Base-by-base conservation (phyloP, 2,113 vertebrate species). In the Chelonoidis abingdonii region DNA sequence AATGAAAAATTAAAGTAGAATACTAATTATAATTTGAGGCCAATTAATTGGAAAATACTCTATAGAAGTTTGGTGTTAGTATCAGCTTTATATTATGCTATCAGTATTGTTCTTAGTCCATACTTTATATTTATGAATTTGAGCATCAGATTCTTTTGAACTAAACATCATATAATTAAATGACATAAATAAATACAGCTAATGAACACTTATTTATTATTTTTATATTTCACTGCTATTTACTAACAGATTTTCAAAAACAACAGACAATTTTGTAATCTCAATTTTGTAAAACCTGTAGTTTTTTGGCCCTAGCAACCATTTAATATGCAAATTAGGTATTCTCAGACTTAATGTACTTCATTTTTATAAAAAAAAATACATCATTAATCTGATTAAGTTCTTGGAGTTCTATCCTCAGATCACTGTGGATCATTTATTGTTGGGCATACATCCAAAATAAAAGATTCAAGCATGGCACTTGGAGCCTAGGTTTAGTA, bases 301-400 rank as follows among this genome's bases (percentile, higher is more conserved):
- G 90, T 97, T 94, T 95, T 98, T 98, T 97, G 89, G 98, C 94
- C 97, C 93, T 98, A 98, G 98, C 98, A 98, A 98, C 98, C 96
- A 95, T 97, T 98, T 97, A 97, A 79, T 98, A 98, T 98, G 97
- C 96, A 98, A 98, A 98, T 98, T 98, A 98, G 98, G 97, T 97
- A 97, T 98, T 98, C 96, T 98, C 96, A 95, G 97, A 96, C 95
- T 97, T 98, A 98, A 98, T 98, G 98, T 98, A 98, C 98, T 98
- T 98, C 97, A 98, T 98, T 98, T 98, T 99, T 99, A 98, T 98
- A 98, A 99, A 99, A 99, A 99, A 98, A 99, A 99, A 99, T 98
- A 98, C 98, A 98, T 99, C 98, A 99, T 99, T 99, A 99, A 99
- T 99, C 98, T 99, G 99, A 99, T 99, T 99, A 99, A 98, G 97